Percentiles rank a stretch among this genome's conserved stretches.
phyloP scores from a whole-genome alignment of 2,888 invertebrate species.

The Morpho deidamia region DNA sequence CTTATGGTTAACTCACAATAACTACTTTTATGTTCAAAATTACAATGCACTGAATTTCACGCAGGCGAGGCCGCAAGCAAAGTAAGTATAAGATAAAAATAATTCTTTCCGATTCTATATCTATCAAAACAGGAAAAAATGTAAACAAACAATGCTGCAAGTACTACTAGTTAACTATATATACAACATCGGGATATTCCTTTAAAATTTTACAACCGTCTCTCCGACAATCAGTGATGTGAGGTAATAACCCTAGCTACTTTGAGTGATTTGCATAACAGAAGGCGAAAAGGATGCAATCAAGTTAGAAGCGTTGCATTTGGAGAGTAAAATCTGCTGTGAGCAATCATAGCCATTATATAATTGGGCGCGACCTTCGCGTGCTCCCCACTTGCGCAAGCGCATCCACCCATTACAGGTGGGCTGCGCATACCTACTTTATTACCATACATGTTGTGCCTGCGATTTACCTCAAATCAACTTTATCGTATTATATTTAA shows the following conservation, averaged over 20 bases:
- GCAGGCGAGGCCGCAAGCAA: no score
- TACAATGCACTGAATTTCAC: no score
- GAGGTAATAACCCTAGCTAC: neutral
- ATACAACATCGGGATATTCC: no score
- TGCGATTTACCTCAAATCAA: no score
- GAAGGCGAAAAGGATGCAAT: slow-evolving; percentile 30
- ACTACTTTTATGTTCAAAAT: no score
- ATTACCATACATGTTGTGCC: neutral
- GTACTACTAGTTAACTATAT: no score
- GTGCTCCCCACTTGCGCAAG: slow-evolving; percentile 30
- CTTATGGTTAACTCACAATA: no score
- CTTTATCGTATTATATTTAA: no score
- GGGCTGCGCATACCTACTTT: slow-evolving; percentile 6
- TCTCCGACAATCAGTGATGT: neutral
- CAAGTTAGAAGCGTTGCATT: slow-evolving; percentile 23
- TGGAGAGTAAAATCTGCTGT: slow-evolving; percentile 29
- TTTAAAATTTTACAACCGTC: neutral
- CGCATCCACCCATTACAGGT: slow-evolving; percentile 19
- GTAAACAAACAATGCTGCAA: no score
- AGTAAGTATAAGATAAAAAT: no score
- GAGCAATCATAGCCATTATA: slow-evolving; percentile 26
- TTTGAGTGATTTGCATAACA: slow-evolving; percentile 18
- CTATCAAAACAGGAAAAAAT: no score
- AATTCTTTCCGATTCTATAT: no score
- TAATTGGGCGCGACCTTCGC: slow-evolving; percentile 33